Conservation (phyloP, 2,888 invertebrate genomes). For the Noctua fimbriata region DNA sequence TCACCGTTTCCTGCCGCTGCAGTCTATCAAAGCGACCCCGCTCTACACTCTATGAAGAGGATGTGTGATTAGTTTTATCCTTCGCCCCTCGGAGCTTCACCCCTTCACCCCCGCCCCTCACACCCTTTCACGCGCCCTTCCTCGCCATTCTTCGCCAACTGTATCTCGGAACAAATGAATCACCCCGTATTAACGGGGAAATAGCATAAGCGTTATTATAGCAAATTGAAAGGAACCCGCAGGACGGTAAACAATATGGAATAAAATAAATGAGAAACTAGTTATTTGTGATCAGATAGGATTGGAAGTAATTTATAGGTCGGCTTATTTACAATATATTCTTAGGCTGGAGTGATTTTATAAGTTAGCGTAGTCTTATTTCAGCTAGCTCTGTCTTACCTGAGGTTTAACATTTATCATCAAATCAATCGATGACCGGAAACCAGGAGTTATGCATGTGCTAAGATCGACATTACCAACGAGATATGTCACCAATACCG, state of each 20-base stretch:
- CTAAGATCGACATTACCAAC: neutral
- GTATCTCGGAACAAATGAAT: constrained; percentile 81
- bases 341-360: neutral
- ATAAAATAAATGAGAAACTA: constrained; percentile 26
- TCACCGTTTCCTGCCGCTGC: constrained; percentile 59
- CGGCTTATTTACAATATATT: neutral
- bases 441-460: neutral
- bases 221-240: constrained; percentile 71
- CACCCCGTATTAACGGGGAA: constrained; percentile 73
- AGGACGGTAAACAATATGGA: constrained; percentile 15
- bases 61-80: constrained; percentile 89
- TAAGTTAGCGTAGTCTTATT: neutral
- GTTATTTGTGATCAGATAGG: neutral
- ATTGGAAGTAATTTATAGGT: neutral
- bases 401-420: neutral
- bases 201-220: constrained; percentile 70
- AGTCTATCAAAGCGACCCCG: constrained; percentile 54
- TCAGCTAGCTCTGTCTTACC: neutral
- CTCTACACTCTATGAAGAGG: constrained; percentile 76
- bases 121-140: constrained; percentile 66
- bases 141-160: constrained; percentile 78
- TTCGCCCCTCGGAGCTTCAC: constrained; percentile 76
- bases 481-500: neutral
- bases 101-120: constrained; percentile 60
- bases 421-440: neutral